A percentile compares a stretch with the other conserved stretches of the same genome.
Evolutionary conservation across 2,113 vertebrate species (phyloP).

Genomic region (Dicentrarchus labrax): DNA sequence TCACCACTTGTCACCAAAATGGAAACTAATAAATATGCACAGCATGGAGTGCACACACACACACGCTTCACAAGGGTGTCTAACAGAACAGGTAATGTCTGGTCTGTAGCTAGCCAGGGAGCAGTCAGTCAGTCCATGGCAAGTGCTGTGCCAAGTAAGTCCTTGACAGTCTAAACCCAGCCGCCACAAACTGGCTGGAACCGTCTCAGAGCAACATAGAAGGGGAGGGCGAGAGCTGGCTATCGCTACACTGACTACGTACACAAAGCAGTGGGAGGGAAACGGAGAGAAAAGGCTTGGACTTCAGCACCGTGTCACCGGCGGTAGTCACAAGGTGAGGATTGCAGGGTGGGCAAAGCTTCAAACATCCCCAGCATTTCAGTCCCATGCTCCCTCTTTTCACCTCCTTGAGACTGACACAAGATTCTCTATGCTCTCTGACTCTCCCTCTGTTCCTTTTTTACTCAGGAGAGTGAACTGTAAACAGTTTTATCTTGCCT

Average conservation of each 20-base stretch:
- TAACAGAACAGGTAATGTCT: conserved; percentile 72
- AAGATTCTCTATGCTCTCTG: conserved; percentile 23
- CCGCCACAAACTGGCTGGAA: conserved; percentile 78
- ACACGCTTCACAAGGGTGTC: conserved; percentile 25
- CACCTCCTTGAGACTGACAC: conserved; percentile 33
- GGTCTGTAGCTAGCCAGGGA: conserved; percentile 48
- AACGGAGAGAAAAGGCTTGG: conserved; percentile 46
- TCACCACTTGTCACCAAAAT: too few relatives aligned
- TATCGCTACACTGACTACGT: conserved; percentile 36
- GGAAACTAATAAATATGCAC: too few relatives aligned
- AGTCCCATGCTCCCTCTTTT: conserved; percentile 72
- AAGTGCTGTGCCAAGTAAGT: conserved; percentile 63
- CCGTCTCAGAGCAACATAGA: conserved; percentile 60
- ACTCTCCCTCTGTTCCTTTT: background rate
- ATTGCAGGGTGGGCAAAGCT: conserved; percentile 77
- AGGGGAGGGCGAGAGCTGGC: background rate
- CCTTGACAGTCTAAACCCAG: conserved; percentile 67
- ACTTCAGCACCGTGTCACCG: conserved; percentile 75
- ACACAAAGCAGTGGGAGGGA: conserved; percentile 53
- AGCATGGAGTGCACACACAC: background rate
- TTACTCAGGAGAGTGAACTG: background rate
- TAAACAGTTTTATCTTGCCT: background rate
- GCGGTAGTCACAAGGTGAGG: conserved; percentile 79
- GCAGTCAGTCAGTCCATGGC: conserved; percentile 24
- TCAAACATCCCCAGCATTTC: conserved; percentile 71